Conservation (phyloP, 2,888 invertebrate genomes). For the Fissipunctia ypsillon region DNA sequence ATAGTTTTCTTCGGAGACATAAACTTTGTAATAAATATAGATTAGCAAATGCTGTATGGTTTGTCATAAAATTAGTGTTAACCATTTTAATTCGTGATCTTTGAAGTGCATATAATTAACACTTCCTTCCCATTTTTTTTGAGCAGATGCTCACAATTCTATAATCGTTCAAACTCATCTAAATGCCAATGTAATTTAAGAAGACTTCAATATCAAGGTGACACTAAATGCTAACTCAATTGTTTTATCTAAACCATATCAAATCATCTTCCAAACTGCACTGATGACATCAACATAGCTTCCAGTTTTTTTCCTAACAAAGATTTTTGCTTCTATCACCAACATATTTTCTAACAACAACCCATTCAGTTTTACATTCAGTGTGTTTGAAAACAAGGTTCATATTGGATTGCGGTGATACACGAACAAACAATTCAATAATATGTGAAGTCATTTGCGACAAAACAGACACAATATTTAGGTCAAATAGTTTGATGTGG, state of each 20-base stretch:
- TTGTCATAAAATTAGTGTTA: neutral
- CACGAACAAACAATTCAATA: slow-evolving; percentile 58
- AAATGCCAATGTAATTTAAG: neutral
- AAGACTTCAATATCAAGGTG: neutral
- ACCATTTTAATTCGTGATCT: neutral
- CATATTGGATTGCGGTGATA: slow-evolving; percentile 20
- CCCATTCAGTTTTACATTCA: slow-evolving; percentile 7
- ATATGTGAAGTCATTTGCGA: slow-evolving; percentile 54
- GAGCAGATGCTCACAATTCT: neutral
- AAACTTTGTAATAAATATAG: neutral
- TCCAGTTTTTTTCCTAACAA: slow-evolving; percentile 47
- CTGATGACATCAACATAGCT: slow-evolving; percentile 55
- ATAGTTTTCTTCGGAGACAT: neutral
- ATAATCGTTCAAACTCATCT: neutral
- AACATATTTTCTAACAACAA: neutral
- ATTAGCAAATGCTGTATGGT: neutral
- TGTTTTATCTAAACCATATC: neutral
- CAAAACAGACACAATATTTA: slow-evolving; percentile 69
- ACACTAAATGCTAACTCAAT: neutral
- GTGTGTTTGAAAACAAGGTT: fast-evolving
- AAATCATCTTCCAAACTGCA: slow-evolving; percentile 27
- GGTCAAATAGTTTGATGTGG: slow-evolving; percentile 75
- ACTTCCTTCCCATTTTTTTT: neutral
- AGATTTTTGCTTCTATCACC: slow-evolving; percentile 26
- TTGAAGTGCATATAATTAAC: neutral